These are phyloP conservation scores for Parthenolecanium corni DNA, from an alignment of 2,888 invertebrate genomes.

Conservation along the genomic window DNA sequence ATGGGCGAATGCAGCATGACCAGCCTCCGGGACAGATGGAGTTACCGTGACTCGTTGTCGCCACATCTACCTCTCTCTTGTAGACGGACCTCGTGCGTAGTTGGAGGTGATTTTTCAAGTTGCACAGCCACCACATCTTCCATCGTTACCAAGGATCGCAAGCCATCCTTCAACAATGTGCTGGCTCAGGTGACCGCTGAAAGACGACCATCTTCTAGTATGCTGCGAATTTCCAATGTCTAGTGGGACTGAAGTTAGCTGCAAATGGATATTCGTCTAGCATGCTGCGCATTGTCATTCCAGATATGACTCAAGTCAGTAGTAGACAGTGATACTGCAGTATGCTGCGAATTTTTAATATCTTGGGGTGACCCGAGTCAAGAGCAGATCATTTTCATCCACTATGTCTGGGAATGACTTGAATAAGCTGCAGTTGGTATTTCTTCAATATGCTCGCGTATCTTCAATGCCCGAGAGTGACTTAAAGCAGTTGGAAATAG, in stretches of 20 bases:
- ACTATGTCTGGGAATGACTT: no score
- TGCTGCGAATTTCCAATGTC: slow-evolving; percentile 35
- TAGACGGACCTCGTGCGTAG: slow-evolving; percentile 28
- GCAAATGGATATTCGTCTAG: no score
- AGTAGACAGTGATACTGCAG: no score
- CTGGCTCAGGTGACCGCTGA: slow-evolving; percentile 36
- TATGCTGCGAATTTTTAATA: no score
- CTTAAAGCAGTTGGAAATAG: no score
- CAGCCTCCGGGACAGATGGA: slow-evolving; percentile 9
- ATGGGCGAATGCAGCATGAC: slow-evolving; percentile 21
- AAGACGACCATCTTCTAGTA: slow-evolving; percentile 34
- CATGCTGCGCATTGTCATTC: no score
- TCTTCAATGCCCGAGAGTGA: no score
- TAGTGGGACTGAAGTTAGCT: slow-evolving; percentile 18
- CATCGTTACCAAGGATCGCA: slow-evolving; percentile 32
- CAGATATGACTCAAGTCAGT: no score
- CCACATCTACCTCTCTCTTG: slow-evolving; percentile 22
- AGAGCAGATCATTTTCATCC: no score
- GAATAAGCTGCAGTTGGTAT: no score
- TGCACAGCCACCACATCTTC: neutral
- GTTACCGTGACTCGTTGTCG: slow-evolving; percentile 29
- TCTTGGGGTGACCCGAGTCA: no score
- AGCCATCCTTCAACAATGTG: slow-evolving; percentile 36
- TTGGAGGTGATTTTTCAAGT: slow-evolving; percentile 25
- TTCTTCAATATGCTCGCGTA: no score